Evolutionary conservation across 1,140 invertebrate genomes (phyloP), one percentile per base, ranked within the genome.

Genomic region (Acarapis woodi): DNA sequence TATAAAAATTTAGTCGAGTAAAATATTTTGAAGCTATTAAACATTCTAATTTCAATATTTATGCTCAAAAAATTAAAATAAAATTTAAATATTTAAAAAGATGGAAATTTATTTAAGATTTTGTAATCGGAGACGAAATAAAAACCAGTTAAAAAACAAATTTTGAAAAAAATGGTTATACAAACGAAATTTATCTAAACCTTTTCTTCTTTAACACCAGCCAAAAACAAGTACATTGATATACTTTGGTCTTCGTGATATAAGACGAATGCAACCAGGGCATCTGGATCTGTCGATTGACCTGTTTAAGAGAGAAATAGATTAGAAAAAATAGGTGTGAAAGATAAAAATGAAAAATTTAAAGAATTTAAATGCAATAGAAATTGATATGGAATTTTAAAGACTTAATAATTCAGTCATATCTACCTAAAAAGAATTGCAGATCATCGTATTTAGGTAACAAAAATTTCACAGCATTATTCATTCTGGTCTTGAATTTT

Each of bases 391-490:
- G 3, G 37, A 24, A 40, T 20, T n/a, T 15, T 12, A 15, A 33
- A 43, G 30, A n/a, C 8, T 21, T 14, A n/a, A 16, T n/a, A 25
- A 23, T 16, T 23, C 10, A 35, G 9, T 14, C 8, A 25, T 16
- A 51, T 48, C 47, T 47, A 64, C 64, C 65, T 41, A 78, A 82
- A 59, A 82, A 93, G 52, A 90, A 88, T 51, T 87, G 77, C 18
- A 85, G 60, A 38, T 87, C 83, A 14, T 39, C 39, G 61, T 88
- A 85, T 55, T 78, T 72, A 25, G 68, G 60, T 28, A 90, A 57
- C 46, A 90, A 70, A 44, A 88, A 80, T 52, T 88, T 90, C 70
- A 88, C 83, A 32, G 78, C 78, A 64, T 78, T 80, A 56, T 82
- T 83, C 60, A 85, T 75, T 52, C 88, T 87, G 10, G 66, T 73